These are phyloP conservation scores for Microdon myrmicae DNA, from an alignment of 2,888 invertebrate genomes.

Conservation along the genomic window DNA sequence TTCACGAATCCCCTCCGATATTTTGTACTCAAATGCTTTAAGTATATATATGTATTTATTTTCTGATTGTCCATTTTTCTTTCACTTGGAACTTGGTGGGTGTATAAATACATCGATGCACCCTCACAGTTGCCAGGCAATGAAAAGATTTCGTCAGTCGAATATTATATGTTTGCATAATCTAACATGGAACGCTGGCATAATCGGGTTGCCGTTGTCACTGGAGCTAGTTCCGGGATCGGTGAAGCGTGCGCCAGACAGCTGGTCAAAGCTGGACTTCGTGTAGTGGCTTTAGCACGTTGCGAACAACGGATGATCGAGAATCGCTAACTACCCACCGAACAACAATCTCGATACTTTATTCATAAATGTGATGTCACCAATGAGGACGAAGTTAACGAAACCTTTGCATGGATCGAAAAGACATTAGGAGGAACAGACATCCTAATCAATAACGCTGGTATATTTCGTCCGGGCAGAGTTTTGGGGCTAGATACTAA, in stretches of 20 bases:
- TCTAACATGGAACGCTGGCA: conserved; percentile 43
- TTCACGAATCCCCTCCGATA: too few species aligned
- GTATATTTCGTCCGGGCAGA: conserved; percentile 37
- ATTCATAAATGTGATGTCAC: conserved; percentile 69
- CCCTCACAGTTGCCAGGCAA: too few species aligned
- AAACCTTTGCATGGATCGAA: conserved; percentile 68
- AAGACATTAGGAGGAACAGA: conserved; percentile 69
- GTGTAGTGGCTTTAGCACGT: conserved; percentile 35
- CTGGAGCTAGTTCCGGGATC: conserved; percentile 45
- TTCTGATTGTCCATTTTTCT: too few species aligned
- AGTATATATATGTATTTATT: too few species aligned
- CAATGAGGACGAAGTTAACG: conserved; percentile 69
- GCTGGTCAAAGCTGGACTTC: conserved; percentile 29
- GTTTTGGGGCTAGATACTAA: conserved; percentile 53
- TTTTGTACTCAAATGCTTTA: too few species aligned
- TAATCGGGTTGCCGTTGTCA: conserved; percentile 36
- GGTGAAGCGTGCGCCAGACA: conserved; percentile 39
- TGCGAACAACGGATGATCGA: conserved; percentile 32
- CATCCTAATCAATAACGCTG: conserved; percentile 72
- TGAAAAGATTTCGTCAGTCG: too few species aligned
- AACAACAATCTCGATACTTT: conserved; percentile 58
- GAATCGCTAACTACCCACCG: conserved; percentile 25
- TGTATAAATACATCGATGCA: too few species aligned
- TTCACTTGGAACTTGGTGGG: too few species aligned
- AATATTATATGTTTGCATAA: too few species aligned